A percentile compares a stretch with the other conserved stretches of the same genome.
Evolutionary conservation across 2,888 invertebrate genomes (phyloP).

Genomic region (Plagodis dolabraria): DNA sequence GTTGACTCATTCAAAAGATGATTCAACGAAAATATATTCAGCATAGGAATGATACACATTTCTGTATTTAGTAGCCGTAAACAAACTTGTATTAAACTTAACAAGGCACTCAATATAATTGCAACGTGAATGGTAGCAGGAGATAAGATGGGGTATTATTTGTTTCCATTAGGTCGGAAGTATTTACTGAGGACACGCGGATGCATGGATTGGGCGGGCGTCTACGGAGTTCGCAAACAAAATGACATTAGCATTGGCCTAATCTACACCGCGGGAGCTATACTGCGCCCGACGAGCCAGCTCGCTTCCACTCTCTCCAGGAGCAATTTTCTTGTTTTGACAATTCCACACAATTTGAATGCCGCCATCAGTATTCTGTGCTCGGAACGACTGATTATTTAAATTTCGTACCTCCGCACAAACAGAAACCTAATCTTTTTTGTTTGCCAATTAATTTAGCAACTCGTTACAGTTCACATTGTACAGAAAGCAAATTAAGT

Average conservation of each 20-base stretch:
- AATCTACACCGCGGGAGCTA: conserved; percentile 74
- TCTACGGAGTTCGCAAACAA: conserved; percentile 74
- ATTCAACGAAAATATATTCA: conserved; percentile 22
- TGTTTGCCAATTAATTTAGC: conserved; percentile 65
- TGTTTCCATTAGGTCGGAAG: conserved; percentile 55
- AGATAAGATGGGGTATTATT: conserved; percentile 57
- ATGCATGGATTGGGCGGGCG: conserved; percentile 57
- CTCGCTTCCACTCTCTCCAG: conserved; percentile 51
- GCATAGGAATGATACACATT: conserved; percentile 27
- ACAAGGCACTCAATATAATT: conserved; percentile 47
- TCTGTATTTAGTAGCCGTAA: conserved; percentile 34
- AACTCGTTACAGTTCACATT: conserved; percentile 46
- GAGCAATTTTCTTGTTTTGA: conserved; percentile 72
- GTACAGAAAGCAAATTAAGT: neutral
- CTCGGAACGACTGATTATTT: conserved; percentile 66
- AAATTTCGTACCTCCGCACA: conserved; percentile 69
- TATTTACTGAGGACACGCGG: conserved; percentile 55
- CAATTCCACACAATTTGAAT: conserved; percentile 70
- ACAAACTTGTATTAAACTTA: conserved; percentile 27
- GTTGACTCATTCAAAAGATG: conserved; percentile 26
- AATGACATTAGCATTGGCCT: conserved; percentile 75
- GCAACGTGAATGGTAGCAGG: conserved; percentile 52
- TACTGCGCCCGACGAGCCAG: conserved; percentile 51
- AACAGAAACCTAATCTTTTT: conserved; percentile 66
- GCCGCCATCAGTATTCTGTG: conserved; percentile 67